Percentiles rank a stretch among this genome's conserved stretches.
These are phyloP conservation scores for Lophius americanus DNA, from an alignment of 2,797 vertebrate species.

Conservation along the genomic window DNA sequence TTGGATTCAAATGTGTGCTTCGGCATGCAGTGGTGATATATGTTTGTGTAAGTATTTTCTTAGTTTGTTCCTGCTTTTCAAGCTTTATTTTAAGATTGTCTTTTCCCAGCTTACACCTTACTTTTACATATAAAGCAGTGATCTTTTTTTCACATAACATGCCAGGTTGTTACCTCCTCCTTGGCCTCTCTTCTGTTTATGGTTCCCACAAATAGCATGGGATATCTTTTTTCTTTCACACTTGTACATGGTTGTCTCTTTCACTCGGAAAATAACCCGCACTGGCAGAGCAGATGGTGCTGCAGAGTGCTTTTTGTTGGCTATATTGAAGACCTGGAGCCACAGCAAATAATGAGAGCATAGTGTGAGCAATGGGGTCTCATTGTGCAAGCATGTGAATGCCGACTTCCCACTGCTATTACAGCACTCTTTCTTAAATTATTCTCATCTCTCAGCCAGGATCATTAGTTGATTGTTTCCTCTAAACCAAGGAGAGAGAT, in stretches of 20 bases:
- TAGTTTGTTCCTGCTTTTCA: too few relatives aligned
- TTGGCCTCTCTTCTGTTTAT: slow-evolving; percentile 22
- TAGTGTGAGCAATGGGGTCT: slow-evolving; percentile 63
- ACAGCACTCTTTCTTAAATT: slow-evolving; percentile 21
- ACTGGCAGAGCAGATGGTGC: slow-evolving; percentile 69
- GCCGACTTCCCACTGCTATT: slow-evolving; percentile 42
- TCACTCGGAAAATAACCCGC: slow-evolving; percentile 62
- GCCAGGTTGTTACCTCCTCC: slow-evolving; percentile 10
- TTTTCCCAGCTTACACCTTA: slow-evolving; percentile 9
- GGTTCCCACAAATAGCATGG: slow-evolving; percentile 48
- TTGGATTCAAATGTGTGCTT: too few relatives aligned
- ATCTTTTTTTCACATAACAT: slow-evolving; percentile 12
- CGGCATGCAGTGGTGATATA: too few relatives aligned
- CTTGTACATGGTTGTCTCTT: slow-evolving; percentile 41
- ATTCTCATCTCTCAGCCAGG: slow-evolving; percentile 41
- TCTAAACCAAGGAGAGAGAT: slow-evolving; percentile 9
- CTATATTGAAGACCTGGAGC: slow-evolving; percentile 71
- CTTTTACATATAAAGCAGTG: slow-evolving; percentile 4
- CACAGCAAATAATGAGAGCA: slow-evolving; percentile 73
- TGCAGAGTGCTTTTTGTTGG: slow-evolving; percentile 69
- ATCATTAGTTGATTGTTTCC: slow-evolving; percentile 31
- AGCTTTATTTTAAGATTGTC: background rate
- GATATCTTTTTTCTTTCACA: slow-evolving; percentile 42
- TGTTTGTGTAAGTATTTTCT: background rate
- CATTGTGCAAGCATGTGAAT: slow-evolving; percentile 35